Evolutionary conservation across 2,113 vertebrate species (phyloP).

Genomic region (Bungarus multicinctus): DNA sequence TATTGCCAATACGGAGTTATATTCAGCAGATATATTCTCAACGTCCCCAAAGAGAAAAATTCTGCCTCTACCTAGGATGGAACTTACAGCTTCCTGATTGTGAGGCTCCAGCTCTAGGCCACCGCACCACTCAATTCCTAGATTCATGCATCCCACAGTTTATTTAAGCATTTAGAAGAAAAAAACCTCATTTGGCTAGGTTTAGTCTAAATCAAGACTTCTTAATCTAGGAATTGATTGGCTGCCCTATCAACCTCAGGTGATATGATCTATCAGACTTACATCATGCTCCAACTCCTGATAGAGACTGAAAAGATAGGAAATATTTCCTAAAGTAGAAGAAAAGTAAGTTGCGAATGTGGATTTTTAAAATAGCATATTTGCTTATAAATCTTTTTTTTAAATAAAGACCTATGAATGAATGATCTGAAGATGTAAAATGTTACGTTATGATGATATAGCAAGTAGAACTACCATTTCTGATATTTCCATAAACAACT

Average conservation of each 20-base stretch:
- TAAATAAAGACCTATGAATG: neutral
- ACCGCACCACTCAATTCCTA: neutral
- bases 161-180: neutral
- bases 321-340: neutral
- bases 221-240: neutral
- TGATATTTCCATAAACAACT: neutral
- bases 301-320: neutral
- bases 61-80: no score
- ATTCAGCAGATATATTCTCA: no score
- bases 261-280: neutral
- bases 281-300: neutral
- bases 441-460: neutral
- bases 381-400: neutral
- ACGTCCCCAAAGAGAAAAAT: no score
- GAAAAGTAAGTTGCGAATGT: neutral
- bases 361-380: neutral
- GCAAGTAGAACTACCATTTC: neutral
- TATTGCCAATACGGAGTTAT: no score
- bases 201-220: neutral
- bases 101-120: no score
- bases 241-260: neutral
- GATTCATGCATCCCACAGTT: neutral
- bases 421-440: neutral
- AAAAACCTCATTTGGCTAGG: neutral
- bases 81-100: no score